Percentiles rank a stretch among this genome's conserved stretches.
Conservation (phyloP, 2,797 vertebrate species). For the Argentina silus region DNA sequence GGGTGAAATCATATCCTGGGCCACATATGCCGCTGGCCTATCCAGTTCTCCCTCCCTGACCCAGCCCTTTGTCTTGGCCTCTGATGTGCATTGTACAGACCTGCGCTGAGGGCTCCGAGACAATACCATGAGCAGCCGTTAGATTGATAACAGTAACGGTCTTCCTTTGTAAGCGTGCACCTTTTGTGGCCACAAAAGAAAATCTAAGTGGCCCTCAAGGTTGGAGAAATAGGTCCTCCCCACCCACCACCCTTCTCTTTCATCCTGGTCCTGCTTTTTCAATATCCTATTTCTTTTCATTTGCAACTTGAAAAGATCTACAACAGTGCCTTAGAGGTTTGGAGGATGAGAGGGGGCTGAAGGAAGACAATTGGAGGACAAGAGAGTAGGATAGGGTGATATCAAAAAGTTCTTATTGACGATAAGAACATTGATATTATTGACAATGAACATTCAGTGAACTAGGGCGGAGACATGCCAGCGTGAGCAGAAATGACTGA, state of each 20-base stretch:
- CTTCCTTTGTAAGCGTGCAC: slow-evolving; percentile 53
- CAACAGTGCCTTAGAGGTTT: slow-evolving; percentile 27
- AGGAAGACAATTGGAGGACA: background rate
- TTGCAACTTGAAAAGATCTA: slow-evolving; percentile 32
- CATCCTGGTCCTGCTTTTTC: slow-evolving; percentile 40
- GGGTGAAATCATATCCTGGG: slow-evolving; percentile 22
- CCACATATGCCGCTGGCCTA: slow-evolving; percentile 16
- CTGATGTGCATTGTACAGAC: slow-evolving; percentile 11
- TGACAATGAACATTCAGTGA: too few species aligned
- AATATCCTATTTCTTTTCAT: slow-evolving; percentile 63
- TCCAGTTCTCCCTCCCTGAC: slow-evolving; percentile 4
- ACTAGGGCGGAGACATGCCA: too few species aligned
- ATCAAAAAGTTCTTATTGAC: too few species aligned
- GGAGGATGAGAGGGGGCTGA: background rate
- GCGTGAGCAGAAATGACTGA: too few species aligned
- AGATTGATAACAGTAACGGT: slow-evolving; percentile 52
- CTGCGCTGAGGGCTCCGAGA: slow-evolving; percentile 12
- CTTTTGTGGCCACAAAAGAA: slow-evolving; percentile 53
- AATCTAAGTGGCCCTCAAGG: slow-evolving; percentile 51
- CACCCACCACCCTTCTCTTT: slow-evolving; percentile 44
- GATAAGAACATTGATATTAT: too few species aligned
- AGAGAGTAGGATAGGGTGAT: background rate
- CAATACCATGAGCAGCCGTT: slow-evolving; percentile 42
- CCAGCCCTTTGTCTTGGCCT: slow-evolving; percentile 22
- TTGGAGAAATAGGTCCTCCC: slow-evolving; percentile 43